Conservation (phyloP, 1,140 invertebrate species). For the Trypoxylus dichotomus region DNA sequence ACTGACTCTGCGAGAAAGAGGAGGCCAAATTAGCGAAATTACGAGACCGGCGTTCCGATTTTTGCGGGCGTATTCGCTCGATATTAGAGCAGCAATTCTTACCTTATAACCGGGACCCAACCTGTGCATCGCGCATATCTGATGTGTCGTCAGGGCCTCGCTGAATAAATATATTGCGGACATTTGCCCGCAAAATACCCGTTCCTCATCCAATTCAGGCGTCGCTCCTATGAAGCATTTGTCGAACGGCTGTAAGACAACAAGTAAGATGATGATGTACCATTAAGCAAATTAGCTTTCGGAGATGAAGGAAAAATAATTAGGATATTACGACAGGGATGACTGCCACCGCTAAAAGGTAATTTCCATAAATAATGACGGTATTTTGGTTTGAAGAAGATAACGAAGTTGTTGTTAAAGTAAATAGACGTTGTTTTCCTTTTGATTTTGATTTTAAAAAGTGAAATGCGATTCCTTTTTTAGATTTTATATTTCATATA, state of each 20-base stretch:
- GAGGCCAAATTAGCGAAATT: constrained; percentile 45
- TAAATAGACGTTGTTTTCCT: too few species aligned
- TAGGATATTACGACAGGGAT: background rate
- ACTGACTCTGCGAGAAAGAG: constrained; percentile 78
- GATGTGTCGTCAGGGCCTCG: constrained; percentile 93
- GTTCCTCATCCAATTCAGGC: constrained; percentile 91
- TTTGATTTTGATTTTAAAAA: too few species aligned
- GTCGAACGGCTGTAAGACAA: constrained; percentile 85
- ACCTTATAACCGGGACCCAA: constrained; percentile 97
- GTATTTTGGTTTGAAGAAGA: too few species aligned
- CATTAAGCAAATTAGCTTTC: constrained; percentile 1
- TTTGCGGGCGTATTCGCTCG: background rate
- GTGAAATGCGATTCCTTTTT: too few species aligned
- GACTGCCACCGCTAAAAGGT: too few species aligned
- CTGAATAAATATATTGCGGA: constrained; percentile 98
- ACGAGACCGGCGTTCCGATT: background rate
- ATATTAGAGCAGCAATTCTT: constrained; percentile 40
- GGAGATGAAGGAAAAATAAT: background rate
- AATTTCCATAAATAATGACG: too few species aligned
- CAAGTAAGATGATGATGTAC: background rate
- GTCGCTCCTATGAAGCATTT: constrained; percentile 98
- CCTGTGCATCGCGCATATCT: constrained; percentile 95
- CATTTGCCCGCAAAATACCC: constrained; percentile 99
- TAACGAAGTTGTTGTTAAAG: too few species aligned
- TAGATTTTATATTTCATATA: too few species aligned